Base-by-base conservation (phyloP, 2,888 invertebrate species). In the Amblyteles armatorius region DNA sequence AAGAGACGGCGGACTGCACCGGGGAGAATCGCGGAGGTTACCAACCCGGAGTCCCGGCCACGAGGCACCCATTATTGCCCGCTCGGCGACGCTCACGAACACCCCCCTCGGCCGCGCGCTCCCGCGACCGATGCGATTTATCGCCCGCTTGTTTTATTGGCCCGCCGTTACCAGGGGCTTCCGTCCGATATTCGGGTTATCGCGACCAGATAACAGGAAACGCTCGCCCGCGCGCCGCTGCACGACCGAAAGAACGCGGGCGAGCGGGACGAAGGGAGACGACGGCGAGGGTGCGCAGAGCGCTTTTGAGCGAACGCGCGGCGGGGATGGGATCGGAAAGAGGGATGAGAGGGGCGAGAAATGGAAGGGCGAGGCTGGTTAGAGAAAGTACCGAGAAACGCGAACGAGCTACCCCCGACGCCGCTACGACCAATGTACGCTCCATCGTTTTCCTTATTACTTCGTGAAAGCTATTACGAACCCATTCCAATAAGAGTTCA, bases 121-220 rank as follows among this genome's bases (percentile, higher is more conserved):
- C 67, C 55, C 74, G 76, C 76, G 71, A 82, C 83, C 86, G 71
- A 86, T 87, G 89, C 90, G 89, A 92, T 92, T 92, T 92, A 92
- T 92, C 90, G 91, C 87, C 87, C 85, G 88, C 91, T 91, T 91
- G 90, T 92, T 91, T 92, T 92, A 92, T 92, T 90, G 92, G 90
- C 85, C 86, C 89, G 77, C 86, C 89, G 87, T 87, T 86, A 82
- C 88, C 87, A 84, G 84, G 88, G 79, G 87, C 87, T 88, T 88
- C 88, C 86, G 87, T 85, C 87, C 87, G 87, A 88, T 88, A 88
- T 88, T 87, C 82, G 84, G 88, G 86, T 88, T 89, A 89, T 89
- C 87, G 86, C 84, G 67, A 77, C 80, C 79, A 87, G 87, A 88
- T 88, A 88, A 87, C 88, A 83, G 82, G 81, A 88, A 88, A 87